Evolutionary conservation across 2,113 vertebrate genomes (phyloP).

Genomic region (Gambusia holbrooki): DNA sequence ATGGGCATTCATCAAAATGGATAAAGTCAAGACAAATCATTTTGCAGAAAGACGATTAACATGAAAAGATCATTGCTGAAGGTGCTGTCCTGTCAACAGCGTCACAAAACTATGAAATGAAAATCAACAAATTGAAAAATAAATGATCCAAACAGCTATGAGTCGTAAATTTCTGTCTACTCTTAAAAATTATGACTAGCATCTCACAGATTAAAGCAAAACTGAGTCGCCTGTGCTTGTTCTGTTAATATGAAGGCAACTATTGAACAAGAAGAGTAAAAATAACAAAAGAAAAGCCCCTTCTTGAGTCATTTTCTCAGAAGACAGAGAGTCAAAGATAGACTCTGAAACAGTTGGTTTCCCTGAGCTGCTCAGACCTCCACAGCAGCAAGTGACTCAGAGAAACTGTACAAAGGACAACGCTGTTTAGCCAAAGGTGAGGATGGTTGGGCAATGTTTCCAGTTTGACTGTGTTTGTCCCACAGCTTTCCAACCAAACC

Average conservation of each 20-base stretch:
- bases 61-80: constrained; percentile 1
- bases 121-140: neutral
- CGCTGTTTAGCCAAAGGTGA: constrained; percentile 53
- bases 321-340: constrained; percentile 1
- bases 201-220: neutral
- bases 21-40: too few relatives aligned
- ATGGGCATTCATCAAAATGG: too few relatives aligned
- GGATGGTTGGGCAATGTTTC: constrained; percentile 49
- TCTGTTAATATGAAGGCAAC: constrained; percentile 5
- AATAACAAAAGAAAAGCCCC: neutral
- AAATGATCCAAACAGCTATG: neutral
- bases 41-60: constrained; percentile 10
- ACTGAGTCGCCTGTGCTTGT: constrained; percentile 1
- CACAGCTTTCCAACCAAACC: constrained; percentile 24
- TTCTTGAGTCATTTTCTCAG: neutral
- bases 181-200: neutral
- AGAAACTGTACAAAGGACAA: constrained; percentile 26
- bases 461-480: constrained; percentile 22
- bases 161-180: too few relatives aligned
- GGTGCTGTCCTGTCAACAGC: neutral
- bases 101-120: neutral
- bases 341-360: neutral
- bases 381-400: constrained; percentile 17
- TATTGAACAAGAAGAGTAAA: neutral
- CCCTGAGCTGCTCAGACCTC: constrained; percentile 19